Conservation (phyloP, 2,888 invertebrate species). For the Eristalis pertinax region DNA sequence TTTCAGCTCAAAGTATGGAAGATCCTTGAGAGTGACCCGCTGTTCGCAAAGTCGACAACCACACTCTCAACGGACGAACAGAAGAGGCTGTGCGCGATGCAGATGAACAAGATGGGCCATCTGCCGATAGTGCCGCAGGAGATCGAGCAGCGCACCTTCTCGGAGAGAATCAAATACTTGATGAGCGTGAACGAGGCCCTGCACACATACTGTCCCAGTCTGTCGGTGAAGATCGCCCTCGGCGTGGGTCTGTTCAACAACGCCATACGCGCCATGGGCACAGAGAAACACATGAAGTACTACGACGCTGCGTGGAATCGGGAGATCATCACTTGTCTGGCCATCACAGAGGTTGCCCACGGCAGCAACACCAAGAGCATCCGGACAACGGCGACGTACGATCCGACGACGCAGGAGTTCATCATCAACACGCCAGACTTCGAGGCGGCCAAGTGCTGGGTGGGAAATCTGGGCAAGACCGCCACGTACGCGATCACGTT, state of each 20-base stretch:
- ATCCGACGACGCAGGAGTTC: constrained; percentile 89
- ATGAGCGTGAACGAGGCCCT: constrained; percentile 90
- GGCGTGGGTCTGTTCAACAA: constrained; percentile 89
- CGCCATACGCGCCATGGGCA: constrained; percentile 88
- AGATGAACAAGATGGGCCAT: constrained; percentile 86
- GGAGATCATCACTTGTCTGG: constrained; percentile 91
- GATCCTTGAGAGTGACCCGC: constrained; percentile 89
- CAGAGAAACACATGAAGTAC: constrained; percentile 87
- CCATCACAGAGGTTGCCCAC: constrained; percentile 96
- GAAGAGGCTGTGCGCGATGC: constrained; percentile 87
- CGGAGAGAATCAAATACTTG: constrained; percentile 86
- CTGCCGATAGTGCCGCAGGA: constrained; percentile 86
- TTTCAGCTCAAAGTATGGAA: constrained; percentile 90
- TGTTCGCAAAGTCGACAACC: constrained; percentile 86
- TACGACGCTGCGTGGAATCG: constrained; percentile 87
- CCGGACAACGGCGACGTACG: constrained; percentile 94
- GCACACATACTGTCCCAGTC: constrained; percentile 86
- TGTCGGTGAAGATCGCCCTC: constrained; percentile 90
- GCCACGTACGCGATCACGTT: constrained; percentile 94
- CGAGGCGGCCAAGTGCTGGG: constrained; percentile 98
- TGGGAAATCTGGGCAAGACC: constrained; percentile 94
- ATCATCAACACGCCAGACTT: constrained; percentile 95
- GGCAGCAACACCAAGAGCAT: constrained; percentile 96
- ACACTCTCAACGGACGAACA: constrained; percentile 88
- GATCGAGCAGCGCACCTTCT: constrained; percentile 84